Base-by-base conservation (phyloP, 2,113 vertebrate genomes). In the Recurvirostra avosetta region DNA sequence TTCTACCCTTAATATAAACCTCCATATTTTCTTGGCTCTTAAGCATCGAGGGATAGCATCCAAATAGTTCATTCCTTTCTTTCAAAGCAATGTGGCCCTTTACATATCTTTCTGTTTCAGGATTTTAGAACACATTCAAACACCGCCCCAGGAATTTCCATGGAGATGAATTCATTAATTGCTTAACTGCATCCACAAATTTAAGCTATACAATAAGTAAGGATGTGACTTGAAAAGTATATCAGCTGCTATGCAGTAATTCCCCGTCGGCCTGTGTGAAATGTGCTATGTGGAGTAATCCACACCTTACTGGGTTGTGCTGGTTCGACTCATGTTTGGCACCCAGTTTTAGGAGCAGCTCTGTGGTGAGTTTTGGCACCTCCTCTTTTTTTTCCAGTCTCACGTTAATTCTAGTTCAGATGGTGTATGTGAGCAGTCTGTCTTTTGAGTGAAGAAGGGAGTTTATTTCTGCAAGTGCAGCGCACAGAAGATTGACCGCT, bases 11-110 rank as follows among this genome's bases (percentile, higher is more conserved):
- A 56, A 68, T 29, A 56, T 41, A 84, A 84, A 38, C 56, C 21
- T 82, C 23, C 30, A 21, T 84, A 38, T 81, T 94, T 90, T 66
- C 73, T 87, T 73, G 45, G 6, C 40, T 65, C 26, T 82, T 56
- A 41, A 87, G 29, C 34, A 32, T 34, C 0, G 0, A 72, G 22
- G 19, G 5, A 3, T 29, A 65, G 9, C 22, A 58, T 72, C 36
- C 58, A 92, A 50, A 40, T 25, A n/a, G 29, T 40, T 71, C 21
- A 40, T 88, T 70, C 18, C 34, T 62, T 87, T 75, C 23, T 80
- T 82, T 82, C n/a, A 23, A 21, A 29, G 5, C 17, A 2, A 75
- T 43, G 36, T 12, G 26, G 26, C 12, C n/a, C 27, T 56, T 80
- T 78, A 86, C 49, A 15, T 65, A 32, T 8, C 52, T 87, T 77